Evolutionary conservation across 64 coral and sea anemone genomes (phyloP).

Genomic region (Dendrophyllia cribrosa): DNA sequence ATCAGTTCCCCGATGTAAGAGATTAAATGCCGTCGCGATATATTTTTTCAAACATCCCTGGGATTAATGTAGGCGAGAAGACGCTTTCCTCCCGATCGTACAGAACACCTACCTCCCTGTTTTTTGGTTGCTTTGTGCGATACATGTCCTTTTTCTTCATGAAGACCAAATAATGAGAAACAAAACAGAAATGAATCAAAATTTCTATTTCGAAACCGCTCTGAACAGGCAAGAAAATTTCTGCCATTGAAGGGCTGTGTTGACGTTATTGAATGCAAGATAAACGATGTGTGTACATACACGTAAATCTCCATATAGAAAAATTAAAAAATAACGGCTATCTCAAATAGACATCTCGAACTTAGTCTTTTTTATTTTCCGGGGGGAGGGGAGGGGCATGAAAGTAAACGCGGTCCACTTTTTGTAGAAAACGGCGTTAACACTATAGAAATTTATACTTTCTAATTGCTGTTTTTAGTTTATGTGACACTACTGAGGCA

Average conservation of each 20-base stretch:
- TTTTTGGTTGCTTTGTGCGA: conserved; percentile 46
- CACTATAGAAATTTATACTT: too few relatives aligned
- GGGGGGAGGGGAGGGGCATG: too few relatives aligned
- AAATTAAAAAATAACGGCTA: background rate
- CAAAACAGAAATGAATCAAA: conserved; percentile 19
- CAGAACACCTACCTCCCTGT: conserved; percentile 39
- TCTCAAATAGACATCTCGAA: too few relatives aligned
- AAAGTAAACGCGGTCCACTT: too few relatives aligned
- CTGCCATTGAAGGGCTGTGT: background rate
- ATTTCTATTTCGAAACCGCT: background rate
- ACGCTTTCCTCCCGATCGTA: conserved; percentile 28
- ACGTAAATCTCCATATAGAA: background rate
- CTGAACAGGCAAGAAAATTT: background rate
- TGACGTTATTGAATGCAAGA: too few relatives aligned
- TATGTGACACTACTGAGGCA: too few relatives aligned
- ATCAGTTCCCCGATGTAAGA: background rate
- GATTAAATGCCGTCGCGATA: too few relatives aligned
- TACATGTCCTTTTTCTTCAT: conserved; percentile 49
- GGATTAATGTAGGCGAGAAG: conserved; percentile 17
- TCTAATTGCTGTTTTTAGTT: too few relatives aligned
- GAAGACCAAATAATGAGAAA: conserved; percentile 41
- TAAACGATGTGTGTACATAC: too few relatives aligned
- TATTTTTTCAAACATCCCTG: too few relatives aligned
- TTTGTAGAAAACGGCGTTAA: too few relatives aligned
- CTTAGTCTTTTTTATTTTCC: too few relatives aligned